These are phyloP conservation scores for Propithecus coquereli DNA, from an alignment of 2,113 vertebrate genomes.

Conservation along the genomic window DNA sequence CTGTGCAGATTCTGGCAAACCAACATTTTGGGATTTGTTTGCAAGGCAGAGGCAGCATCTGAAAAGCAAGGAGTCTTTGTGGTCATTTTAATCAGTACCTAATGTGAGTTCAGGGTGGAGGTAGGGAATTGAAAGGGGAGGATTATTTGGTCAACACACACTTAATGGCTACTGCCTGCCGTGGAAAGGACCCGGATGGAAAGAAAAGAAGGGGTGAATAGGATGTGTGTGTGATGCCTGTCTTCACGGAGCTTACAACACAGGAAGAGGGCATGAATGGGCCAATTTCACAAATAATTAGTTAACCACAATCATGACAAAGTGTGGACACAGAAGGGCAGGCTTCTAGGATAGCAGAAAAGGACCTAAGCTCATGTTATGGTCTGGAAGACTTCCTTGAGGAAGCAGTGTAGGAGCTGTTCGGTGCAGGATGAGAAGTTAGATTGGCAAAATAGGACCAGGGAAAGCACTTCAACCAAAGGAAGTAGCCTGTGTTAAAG, in stretches of 20 bases:
- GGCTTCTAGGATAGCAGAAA: neutral
- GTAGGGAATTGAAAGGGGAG: neutral
- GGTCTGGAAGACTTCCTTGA: neutral
- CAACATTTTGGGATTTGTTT: neutral
- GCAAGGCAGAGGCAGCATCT: neutral
- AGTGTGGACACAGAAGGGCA: neutral
- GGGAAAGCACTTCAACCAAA: neutral
- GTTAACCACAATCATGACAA: neutral
- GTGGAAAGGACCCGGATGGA: neutral
- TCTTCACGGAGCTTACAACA: neutral
- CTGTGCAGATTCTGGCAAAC: neutral
- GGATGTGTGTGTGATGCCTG: neutral
- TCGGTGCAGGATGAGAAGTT: neutral
- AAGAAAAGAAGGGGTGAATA: neutral
- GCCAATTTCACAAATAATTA: neutral
- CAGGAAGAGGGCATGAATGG: neutral
- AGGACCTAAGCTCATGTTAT: neutral
- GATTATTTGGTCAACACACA: neutral
- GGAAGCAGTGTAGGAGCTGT: fast-evolving
- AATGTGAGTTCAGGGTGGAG: neutral
- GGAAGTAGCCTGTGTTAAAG: neutral
- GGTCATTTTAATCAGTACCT: neutral
- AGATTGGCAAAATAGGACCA: neutral
- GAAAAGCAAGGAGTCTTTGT: neutral
- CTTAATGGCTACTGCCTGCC: neutral